Conservation (phyloP, 2,113 vertebrate genomes). For the Gnathonemus longibarbis region DNA sequence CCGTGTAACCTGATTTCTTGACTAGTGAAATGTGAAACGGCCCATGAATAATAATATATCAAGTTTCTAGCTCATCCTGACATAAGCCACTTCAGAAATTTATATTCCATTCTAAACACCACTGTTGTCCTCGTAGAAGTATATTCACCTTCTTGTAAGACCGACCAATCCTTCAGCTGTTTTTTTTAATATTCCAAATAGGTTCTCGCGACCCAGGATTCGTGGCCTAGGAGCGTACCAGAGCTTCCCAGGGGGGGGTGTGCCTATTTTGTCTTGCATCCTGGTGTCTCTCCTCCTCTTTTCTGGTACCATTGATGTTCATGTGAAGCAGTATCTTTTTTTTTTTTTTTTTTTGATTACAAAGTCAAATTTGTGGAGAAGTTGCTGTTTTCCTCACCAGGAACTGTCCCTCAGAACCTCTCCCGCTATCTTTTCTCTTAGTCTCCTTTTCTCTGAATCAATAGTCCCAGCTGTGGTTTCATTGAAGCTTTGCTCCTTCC, state of each 20-base stretch:
- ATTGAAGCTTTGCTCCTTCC: neutral
- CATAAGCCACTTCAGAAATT: neutral
- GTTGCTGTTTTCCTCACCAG: slow-evolving; percentile 53
- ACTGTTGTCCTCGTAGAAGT: neutral
- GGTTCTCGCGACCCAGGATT: neutral
- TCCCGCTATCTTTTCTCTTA: neutral
- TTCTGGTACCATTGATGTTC: slow-evolving; percentile 50
- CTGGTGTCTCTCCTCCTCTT: slow-evolving; percentile 18
- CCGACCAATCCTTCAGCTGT: neutral
- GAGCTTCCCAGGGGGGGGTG: slow-evolving; percentile 33
- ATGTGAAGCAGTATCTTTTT: slow-evolving; percentile 38
- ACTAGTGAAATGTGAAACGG: slow-evolving; percentile 22
- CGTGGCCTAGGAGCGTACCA: neutral
- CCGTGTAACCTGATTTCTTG: slow-evolving; percentile 44
- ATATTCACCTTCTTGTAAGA: slow-evolving; percentile 1
- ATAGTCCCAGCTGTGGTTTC: neutral
- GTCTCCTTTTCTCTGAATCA: neutral
- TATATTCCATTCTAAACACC: neutral
- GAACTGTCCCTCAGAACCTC: slow-evolving; percentile 6
- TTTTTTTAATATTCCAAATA: neutral
- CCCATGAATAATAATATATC: slow-evolving; percentile 18
- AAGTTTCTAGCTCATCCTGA: neutral
- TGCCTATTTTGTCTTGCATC: slow-evolving; percentile 24
- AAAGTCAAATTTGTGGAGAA: slow-evolving; percentile 58
- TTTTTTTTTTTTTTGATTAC: slow-evolving; percentile 9